Evolutionary conservation across 2,113 vertebrate species (phyloP), one percentile per base, ranked within the genome.

Genomic region (Pogona vitticeps): DNA sequence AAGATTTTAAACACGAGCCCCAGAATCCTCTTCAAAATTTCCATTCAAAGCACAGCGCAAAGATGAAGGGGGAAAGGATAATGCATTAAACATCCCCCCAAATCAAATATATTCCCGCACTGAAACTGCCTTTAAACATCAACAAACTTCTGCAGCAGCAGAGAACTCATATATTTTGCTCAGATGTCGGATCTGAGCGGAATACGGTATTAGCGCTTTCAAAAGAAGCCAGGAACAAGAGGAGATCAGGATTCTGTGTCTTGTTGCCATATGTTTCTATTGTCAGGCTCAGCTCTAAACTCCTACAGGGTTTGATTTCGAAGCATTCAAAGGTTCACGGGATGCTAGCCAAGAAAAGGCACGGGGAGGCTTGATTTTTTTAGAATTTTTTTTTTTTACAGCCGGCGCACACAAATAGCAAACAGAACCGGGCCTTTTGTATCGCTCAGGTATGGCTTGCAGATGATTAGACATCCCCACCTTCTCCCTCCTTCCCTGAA

Each of bases 381-480:
- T n/a, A n/a, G n/a, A n/a, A 10, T 52, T 52, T 5, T 52, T 52
- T 52, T 52, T 52, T 52, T 26, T 12, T 46, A 68, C 63, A 80
- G 67, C 58, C 75, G 67, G 78, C n/a, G 26, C 26, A 38, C 67
- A 2, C 89, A 91, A 92, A 86, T 42, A 63, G 31, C 85, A 86
- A 83, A 33, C 56, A 38, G 46, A 2, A 1, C 67, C 21, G 23
- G 67, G 84, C 36, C 89, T 80, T 13, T 40, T 83, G 3, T 58
- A 76, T 83, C 85, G 92, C 83, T 91, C 42, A 18, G 80, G 38
- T 42, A 89, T 80, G 21, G 36, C 88, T 89, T 85, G 72, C 75
- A 20, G 31, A 46, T 81, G 36, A 84, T 52, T 2, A 88, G 70
- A 0, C 73, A 84, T 17, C 4, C 0, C 31, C 26, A 84, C 92